Percentiles rank a stretch among this genome's conserved stretches.
Conservation (phyloP, 2,888 invertebrate genomes). For the Mactromeris polynyma region DNA sequence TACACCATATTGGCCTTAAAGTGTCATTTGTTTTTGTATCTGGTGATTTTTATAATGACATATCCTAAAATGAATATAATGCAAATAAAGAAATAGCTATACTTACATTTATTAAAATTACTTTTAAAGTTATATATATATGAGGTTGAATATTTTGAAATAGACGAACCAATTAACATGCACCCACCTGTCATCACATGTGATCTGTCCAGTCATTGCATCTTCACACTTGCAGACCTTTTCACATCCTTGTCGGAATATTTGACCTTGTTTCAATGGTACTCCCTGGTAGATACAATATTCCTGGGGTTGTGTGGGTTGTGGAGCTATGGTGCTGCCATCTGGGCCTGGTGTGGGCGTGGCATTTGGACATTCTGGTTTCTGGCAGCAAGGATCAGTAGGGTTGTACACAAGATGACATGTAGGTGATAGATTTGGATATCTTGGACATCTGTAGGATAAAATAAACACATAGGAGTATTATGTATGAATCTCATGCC, state of each 20-base stretch:
- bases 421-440: conserved; percentile 71
- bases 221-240: conserved; percentile 77
- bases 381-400: conserved; percentile 75
- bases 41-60: too few relatives aligned
- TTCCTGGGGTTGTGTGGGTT: conserved; percentile 62
- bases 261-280: conserved; percentile 74
- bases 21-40: too few relatives aligned
- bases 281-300: conserved; percentile 79
- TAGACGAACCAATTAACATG: too few relatives aligned
- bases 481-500: too few relatives aligned
- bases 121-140: too few relatives aligned
- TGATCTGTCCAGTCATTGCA: conserved; percentile 73
- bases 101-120: too few relatives aligned
- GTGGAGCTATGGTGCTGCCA: too few relatives aligned
- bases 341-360: conserved; percentile 50
- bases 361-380: conserved; percentile 68
- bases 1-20: too few relatives aligned
- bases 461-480: background rate
- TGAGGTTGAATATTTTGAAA: too few relatives aligned
- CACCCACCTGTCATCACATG: conserved; percentile 75
- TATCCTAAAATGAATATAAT: too few relatives aligned
- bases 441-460: conserved; percentile 72
- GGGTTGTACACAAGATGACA: conserved; percentile 72
- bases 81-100: too few relatives aligned
- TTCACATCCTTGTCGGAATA: conserved; percentile 76